Percentiles rank a stretch among this genome's conserved stretches.
Evolutionary conservation across 2,888 invertebrate genomes (phyloP).

Genomic region (Oscheius onirici): DNA sequence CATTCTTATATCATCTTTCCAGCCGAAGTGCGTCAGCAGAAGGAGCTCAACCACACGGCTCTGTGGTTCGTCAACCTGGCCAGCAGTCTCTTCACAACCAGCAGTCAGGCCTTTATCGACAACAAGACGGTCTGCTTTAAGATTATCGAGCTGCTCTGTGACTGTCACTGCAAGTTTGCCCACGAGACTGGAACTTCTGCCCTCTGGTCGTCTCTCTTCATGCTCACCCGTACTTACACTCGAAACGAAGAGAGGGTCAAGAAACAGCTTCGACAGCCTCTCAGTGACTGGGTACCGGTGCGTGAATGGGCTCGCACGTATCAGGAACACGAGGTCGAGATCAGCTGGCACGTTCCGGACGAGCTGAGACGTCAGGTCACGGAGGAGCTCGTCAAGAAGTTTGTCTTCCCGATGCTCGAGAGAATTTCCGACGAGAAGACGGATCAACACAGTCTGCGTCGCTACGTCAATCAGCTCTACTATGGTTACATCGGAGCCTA

Average conservation of each 20-base stretch:
- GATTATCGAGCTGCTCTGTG: slow-evolving; percentile 34
- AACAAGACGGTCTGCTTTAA: slow-evolving; percentile 41
- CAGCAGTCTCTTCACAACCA: slow-evolving; percentile 24
- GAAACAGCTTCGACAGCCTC: slow-evolving; percentile 23
- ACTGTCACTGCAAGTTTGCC: slow-evolving; percentile 37
- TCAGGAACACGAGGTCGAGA: slow-evolving; percentile 27
- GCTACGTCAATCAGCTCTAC: slow-evolving; percentile 5
- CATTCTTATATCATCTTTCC: slow-evolving; percentile 12
- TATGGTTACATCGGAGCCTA: neutral
- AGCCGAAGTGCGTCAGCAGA: slow-evolving; percentile 35
- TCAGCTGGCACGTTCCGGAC: slow-evolving; percentile 44
- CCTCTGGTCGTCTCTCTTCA: slow-evolving; percentile 17
- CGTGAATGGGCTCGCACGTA: slow-evolving; percentile 40
- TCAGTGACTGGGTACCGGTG: slow-evolving; percentile 46
- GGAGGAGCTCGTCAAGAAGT: slow-evolving; percentile 31
- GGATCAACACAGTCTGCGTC: slow-evolving; percentile 21
- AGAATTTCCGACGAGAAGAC: slow-evolving; percentile 15
- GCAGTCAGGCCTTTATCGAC: slow-evolving; percentile 27
- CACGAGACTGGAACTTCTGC: slow-evolving; percentile 37
- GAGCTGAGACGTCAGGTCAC: slow-evolving; percentile 24
- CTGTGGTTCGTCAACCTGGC: slow-evolving; percentile 40
- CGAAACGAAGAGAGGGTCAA: slow-evolving; percentile 2
- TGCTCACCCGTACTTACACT: slow-evolving; percentile 32
- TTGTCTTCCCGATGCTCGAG: slow-evolving; percentile 36
- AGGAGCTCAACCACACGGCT: slow-evolving; percentile 31